Evolutionary conservation across 2,797 vertebrate species (phyloP), one percentile per base, ranked within the genome.

Genomic region (Artibeus lituratus): DNA sequence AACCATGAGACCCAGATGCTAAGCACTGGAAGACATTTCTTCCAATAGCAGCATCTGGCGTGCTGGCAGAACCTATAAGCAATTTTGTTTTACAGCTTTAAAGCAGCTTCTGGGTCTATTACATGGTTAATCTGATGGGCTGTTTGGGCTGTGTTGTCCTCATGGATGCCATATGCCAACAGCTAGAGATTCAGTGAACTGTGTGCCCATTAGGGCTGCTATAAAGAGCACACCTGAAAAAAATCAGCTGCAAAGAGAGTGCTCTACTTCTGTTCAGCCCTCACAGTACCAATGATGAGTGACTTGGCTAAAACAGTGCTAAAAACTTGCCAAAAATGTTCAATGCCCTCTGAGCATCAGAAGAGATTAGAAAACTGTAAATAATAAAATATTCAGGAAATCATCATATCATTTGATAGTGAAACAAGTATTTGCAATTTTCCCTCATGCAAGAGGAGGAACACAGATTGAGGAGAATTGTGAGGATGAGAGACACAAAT

Each of bases 41-140:
- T 98, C 96, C 97, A 98, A 97, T 85, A 97, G 94, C 93, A 98
- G 93, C 97, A 98, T 98, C 98, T 98, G 98, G 95, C 87, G 22
- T 93, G 96, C 98, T 98, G 98, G 98, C 98, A 98, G 92, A 96
- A 96, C 98, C 95, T 91, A 93, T 97, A 98, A 97, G 96, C 97
- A 98, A 98, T 98, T 98, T 98, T 98, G 95, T 98, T 98, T 98
- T 98, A 97, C 89, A 96, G 97, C 96, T 98, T 98, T 98, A 97
- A 98, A 98, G 96, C 94, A 98, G 96, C 96, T 98, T 98, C 97
- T 97, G 95, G 95, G 97, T 98, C 97, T 98, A 97, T 98, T 98
- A 98, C 97, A 98, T 98, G 97, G 97, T 98, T 98, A 98, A 98
- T 98, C 97, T 97, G 98, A 97, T 97, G 96, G 98, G 98, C 94